phyloP scores from a whole-genome alignment of 2,888 invertebrate species.

The Drosophila prolongata region DNA sequence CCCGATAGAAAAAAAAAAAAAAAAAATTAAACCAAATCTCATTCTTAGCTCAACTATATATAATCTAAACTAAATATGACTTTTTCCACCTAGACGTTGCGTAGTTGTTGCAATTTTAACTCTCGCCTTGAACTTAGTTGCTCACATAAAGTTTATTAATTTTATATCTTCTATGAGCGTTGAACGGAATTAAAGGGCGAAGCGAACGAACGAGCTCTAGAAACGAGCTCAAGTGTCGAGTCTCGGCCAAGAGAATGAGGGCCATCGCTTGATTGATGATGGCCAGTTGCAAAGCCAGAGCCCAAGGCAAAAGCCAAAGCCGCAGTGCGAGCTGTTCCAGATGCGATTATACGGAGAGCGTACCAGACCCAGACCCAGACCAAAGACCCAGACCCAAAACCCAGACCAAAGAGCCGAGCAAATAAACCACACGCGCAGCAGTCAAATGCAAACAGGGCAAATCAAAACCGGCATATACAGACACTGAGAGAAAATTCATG shows the following conservation, averaged over 20 bases:
- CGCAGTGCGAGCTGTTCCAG: constrained; percentile 48
- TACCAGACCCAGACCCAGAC: constrained; percentile 15
- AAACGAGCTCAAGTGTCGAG: constrained; percentile 17
- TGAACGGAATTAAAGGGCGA: constrained; percentile 27
- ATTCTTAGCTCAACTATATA: constrained; percentile 26
- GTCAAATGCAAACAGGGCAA: constrained; percentile 50
- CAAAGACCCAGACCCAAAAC: constrained; percentile 35
- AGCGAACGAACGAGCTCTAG: constrained; percentile 15
- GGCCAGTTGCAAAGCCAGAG: constrained; percentile 20
- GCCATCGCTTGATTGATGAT: constrained; percentile 58
- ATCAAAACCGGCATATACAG: constrained; percentile 10
- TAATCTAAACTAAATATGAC: constrained; percentile 20
- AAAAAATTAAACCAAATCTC: neutral
- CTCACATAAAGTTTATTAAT: constrained; percentile 76
- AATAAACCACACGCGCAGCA: constrained; percentile 48
- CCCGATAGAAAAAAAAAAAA: constrained; percentile 8
- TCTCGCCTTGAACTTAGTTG: constrained; percentile 67
- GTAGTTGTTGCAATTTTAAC: constrained; percentile 67
- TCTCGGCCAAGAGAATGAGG: constrained; percentile 32
- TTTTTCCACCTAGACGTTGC: constrained; percentile 47
- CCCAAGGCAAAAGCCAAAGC: constrained; percentile 20
- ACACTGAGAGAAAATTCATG: constrained; percentile 32
- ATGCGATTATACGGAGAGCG: constrained; percentile 27
- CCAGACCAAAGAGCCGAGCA: constrained; percentile 44
- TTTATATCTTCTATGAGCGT: constrained; percentile 76